Evolutionary conservation across 2,113 vertebrate genomes (phyloP).

Genomic region (Nothocercus julius): DNA sequence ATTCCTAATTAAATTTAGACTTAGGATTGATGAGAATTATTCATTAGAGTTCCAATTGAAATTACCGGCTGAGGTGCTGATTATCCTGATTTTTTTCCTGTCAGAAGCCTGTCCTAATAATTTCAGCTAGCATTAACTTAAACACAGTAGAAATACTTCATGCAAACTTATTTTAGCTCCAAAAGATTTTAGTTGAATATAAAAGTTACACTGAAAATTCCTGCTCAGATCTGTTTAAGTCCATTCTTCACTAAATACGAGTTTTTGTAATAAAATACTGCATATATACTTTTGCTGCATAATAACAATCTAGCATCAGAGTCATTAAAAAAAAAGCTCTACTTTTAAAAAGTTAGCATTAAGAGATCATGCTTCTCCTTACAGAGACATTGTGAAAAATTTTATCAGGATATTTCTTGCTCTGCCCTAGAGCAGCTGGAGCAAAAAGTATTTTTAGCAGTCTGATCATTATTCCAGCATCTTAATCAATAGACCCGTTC

Average conservation of each 20-base stretch:
- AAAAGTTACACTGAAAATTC: background rate
- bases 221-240: background rate
- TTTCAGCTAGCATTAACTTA: conserved; percentile 10
- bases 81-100: background rate
- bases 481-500: conserved; percentile 74
- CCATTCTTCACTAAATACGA: background rate
- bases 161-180: background rate
- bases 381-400: background rate
- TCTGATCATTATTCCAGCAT: conserved; percentile 76
- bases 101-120: conserved; percentile 7
- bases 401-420: background rate
- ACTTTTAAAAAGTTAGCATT: background rate
- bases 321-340: background rate
- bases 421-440: conserved; percentile 75
- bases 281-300: background rate
- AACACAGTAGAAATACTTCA: conserved; percentile 3
- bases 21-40: background rate
- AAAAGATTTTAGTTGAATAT: background rate
- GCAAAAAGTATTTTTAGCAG: conserved; percentile 84
- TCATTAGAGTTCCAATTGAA: background rate
- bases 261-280: background rate
- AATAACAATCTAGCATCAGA: background rate
- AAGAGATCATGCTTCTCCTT: background rate
- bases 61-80: background rate
- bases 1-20: background rate